Conservation (phyloP, 2,113 vertebrate genomes). For the Ploceus nigricollis region DNA sequence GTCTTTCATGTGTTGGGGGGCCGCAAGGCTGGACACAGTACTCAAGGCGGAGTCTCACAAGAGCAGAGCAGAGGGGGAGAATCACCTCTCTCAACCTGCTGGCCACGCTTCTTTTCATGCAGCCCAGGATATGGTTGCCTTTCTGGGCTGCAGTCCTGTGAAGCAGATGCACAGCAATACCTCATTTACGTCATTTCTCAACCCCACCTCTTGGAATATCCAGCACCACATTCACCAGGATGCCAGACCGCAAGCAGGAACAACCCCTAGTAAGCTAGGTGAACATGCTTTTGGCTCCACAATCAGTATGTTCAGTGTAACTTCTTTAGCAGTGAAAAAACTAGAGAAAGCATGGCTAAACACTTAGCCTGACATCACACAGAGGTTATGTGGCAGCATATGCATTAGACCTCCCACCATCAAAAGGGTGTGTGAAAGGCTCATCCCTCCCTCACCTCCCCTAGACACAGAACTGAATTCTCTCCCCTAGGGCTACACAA, state of each 20-base stretch:
- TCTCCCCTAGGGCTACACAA: not conserved
- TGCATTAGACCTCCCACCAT: rapidly evolving
- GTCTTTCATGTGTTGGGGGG: not conserved
- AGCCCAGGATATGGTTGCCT: not conserved
- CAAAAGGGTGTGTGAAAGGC: not conserved
- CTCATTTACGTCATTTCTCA: rapidly evolving
- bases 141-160: not conserved
- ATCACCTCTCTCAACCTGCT: not conserved
- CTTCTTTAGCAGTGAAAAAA: not conserved
- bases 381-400: rapidly evolving
- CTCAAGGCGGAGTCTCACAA: not conserved
- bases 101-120: not conserved
- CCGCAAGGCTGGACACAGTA: not conserved
- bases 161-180: not conserved
- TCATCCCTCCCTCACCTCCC: not conserved
- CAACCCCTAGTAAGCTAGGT: not conserved
- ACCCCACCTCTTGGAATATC: not conserved
- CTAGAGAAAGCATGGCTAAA: not conserved
- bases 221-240: not conserved
- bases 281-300: not conserved
- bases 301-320: rapidly evolving
- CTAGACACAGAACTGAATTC: not conserved
- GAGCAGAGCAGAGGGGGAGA: not conserved
- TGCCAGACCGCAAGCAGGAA: not conserved
- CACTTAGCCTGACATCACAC: rapidly evolving